These are phyloP conservation scores for Myiozetetes cayanensis DNA, from an alignment of 2,113 vertebrate species.

Conservation along the genomic window DNA sequence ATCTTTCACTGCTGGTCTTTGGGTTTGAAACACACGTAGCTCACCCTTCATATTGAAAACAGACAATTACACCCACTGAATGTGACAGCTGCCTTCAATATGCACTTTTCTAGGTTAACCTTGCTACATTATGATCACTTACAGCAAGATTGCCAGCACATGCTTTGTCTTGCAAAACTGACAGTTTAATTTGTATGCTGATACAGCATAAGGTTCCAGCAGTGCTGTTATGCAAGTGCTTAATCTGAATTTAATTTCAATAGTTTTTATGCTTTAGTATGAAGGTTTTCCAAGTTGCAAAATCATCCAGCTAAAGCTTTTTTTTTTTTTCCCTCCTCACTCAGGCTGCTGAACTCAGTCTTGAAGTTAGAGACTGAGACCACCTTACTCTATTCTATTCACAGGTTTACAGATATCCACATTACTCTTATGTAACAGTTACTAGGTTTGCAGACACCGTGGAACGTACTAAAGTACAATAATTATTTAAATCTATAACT, in stretches of 20 bases:
- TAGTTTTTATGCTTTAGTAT: background rate
- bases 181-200: background rate
- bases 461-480: background rate
- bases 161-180: slow-evolving; percentile 23
- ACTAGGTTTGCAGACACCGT: background rate
- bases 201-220: background rate
- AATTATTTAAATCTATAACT: background rate
- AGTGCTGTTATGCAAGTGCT: background rate
- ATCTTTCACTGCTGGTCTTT: background rate
- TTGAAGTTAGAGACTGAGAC: background rate
- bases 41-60: background rate
- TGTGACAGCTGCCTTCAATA: background rate
- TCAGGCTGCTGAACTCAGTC: background rate
- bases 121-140: background rate
- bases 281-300: background rate
- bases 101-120: background rate
- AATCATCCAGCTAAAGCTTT: background rate
- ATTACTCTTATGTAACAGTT: background rate
- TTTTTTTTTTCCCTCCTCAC: accelerated
- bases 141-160: background rate
- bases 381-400: too few relatives aligned
- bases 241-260: background rate
- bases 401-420: background rate
- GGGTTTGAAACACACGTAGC: background rate
- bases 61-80: background rate